Base-by-base conservation (phyloP, 2,113 vertebrate genomes). In the Dissostichus mawsoni region DNA sequence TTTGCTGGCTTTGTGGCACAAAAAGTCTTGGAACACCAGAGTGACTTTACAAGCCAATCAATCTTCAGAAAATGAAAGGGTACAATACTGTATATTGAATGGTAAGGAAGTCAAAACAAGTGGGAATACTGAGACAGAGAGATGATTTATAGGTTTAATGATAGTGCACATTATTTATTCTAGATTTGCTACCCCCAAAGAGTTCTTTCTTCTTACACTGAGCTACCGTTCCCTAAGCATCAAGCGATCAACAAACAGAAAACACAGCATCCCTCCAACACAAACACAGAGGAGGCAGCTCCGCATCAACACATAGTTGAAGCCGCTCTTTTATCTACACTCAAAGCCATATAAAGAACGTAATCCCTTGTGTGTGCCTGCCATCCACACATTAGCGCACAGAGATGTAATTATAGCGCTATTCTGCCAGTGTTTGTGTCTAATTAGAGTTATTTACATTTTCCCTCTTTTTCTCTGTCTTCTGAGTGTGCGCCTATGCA, bases 401-500 rank as follows among this genome's bases (percentile, higher is more conserved):
- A 86, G 52, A 88, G 78, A 90, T 92, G 91, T 91, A 93, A 94
- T 94, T 92, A 93, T 69, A 83, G 73, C 69, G 82, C 80, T 83
- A 84, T 87, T 87, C 78, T 92, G 71, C 81, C 81, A 85, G 76
- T 89, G 87, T 86, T 87, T 86, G 73, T 81, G 80, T 90, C 85
- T 93, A 91, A 91, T 90, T 93, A 89, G 86, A 82, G 78, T 88
- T 89, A 91, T 91, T 90, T 92, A 86, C 82, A 90, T 89, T 88
- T 87, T 71, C 77, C 75, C 72, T 85, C 67, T 55, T 55, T 81
- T 83, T 61, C n/a, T n/a, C 5, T 56, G 72, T 45, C 65, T 66
- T 65, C 33, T 66, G 52, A 48, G 13, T 69, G 75, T 47, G 29
- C 8, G 5, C 59, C 7, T 76, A 48, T 65, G 62, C 44, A 29